Evolutionary conservation across 2,113 vertebrate species (phyloP).

Genomic region (Bostrychus sinensis): DNA sequence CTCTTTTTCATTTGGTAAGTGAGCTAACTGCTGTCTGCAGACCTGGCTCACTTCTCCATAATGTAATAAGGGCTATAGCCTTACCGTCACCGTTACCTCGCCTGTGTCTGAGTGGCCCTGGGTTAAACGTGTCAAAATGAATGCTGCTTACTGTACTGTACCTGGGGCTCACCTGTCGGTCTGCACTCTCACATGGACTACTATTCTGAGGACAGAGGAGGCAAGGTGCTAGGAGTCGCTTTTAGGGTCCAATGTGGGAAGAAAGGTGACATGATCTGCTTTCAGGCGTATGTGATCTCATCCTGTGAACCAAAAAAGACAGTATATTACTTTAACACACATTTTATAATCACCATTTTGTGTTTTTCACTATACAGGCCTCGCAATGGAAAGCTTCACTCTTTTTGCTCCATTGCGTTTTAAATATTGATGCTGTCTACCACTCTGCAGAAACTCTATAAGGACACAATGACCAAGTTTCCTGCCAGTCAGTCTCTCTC

Average conservation of each 20-base stretch:
- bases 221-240: conserved; percentile 32
- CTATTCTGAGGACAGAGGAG: conserved; percentile 13
- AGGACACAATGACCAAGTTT: conserved; percentile 38
- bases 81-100: conserved; percentile 40
- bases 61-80: conserved; percentile 39
- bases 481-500: conserved; percentile 23
- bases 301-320: background rate
- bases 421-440: conserved; percentile 57
- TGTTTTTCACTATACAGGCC: background rate
- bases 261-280: conserved; percentile 26
- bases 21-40: background rate
- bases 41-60: conserved; percentile 6
- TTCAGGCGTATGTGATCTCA: background rate
- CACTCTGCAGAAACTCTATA: conserved; percentile 46
- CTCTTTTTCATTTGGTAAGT: conserved; percentile 12
- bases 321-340: background rate
- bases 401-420: conserved; percentile 26
- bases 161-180: conserved; percentile 19
- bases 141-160: conserved; percentile 20
- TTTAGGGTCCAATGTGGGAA: conserved; percentile 17
- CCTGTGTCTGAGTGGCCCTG: background rate
- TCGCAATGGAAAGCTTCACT: background rate
- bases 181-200: conserved; percentile 14
- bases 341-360: no score
- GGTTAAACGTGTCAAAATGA: conserved; percentile 27